Evolutionary conservation across 2,888 invertebrate species (phyloP), one percentile per base, ranked within the genome.

Genomic region (Octonoba sinensis): DNA sequence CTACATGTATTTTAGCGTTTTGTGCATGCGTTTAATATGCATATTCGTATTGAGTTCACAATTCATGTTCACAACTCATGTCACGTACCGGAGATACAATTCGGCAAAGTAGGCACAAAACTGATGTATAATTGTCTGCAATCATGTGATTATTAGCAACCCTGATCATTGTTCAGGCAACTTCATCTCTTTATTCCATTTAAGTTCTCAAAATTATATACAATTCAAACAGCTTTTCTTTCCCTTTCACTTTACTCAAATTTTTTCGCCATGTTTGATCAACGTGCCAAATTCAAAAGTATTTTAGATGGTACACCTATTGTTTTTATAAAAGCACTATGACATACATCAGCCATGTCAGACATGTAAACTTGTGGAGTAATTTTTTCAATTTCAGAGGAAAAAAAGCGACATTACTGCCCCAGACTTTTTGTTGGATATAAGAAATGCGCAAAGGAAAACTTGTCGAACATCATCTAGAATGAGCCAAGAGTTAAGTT

Each of bases 371-470:
- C 57, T 12, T 3, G 6, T 15, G 57, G 57, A 6, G 18, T 15
- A 57, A 57, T 57, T 4, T 3, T 20, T 3, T 15, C 22, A 20
- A 22, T n/a, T 57, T 57, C 15, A 20, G 8, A 24, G 11, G 6
- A 57, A 57, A n/a, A 57, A 57, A 20, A 57, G 20, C 4, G 3
- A 15, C 11, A 57, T 11, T 3, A 20, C 22, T 20, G 18, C 18
- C 6, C 4, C 2, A 6, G 20, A 20, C 20, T 12, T 20, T 57
- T 24, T 3, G 22, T 20, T 57, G 22, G 73, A 44, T 3, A 65
- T 56, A 11, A 73, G 15, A 44, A 73, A 73, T n/a, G 65, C 54
- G 36, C 54, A 65, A 4, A 65, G 73, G n/a, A 73, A 73, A 3
- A 54, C 73, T 46, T 73, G 65, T 15, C 65, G 11, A 44, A 73